Evolutionary conservation across 2,797 vertebrate genomes (phyloP).

Genomic region (Sebastes nivosus): DNA sequence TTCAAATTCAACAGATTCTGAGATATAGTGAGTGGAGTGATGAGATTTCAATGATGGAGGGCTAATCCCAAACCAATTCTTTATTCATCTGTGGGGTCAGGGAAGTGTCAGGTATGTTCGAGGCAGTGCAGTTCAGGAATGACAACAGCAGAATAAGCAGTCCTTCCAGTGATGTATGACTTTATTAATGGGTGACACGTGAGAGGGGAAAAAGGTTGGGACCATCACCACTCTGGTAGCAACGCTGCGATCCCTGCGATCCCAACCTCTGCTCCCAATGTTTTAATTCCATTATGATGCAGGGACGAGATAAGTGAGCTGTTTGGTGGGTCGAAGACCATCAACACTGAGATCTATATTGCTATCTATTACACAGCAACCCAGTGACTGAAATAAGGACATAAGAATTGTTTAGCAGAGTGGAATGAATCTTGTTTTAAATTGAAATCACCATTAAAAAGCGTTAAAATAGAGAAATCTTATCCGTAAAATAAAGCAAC

Average conservation of each 20-base stretch:
- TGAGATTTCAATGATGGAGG: slow-evolving; percentile 38
- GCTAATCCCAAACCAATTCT: slow-evolving; percentile 41
- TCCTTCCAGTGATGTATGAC: slow-evolving; percentile 47
- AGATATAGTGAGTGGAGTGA: slow-evolving; percentile 4
- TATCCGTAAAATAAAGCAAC: not conserved
- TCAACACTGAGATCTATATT: slow-evolving; percentile 51
- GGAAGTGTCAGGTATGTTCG: slow-evolving; percentile 26
- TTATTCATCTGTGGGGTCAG: slow-evolving; percentile 45
- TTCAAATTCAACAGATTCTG: slow-evolving; percentile 30
- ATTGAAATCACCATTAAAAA: not conserved
- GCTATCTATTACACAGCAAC: slow-evolving; percentile 38
- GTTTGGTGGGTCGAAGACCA: slow-evolving; percentile 37
- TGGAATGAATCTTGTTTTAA: not conserved
- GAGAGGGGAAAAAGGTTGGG: slow-evolving; percentile 13
- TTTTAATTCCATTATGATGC: slow-evolving; percentile 61
- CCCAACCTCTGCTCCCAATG: slow-evolving; percentile 12
- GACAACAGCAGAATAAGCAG: slow-evolving; percentile 33
- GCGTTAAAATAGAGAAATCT: not conserved
- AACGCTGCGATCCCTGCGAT: not conserved
- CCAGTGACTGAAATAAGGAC: slow-evolving; percentile 8
- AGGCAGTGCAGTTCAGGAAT: slow-evolving; percentile 10
- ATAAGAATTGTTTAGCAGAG: slow-evolving; percentile 3
- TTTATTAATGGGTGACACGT: slow-evolving; percentile 51
- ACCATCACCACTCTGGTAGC: slow-evolving; percentile 4
- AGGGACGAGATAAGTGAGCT: slow-evolving; percentile 44